A percentile compares a stretch with the other conserved stretches of the same genome.
phyloP scores from a whole-genome alignment of 35 echinoderm and acorn worm genomes.

The Chiridota heheva region DNA sequence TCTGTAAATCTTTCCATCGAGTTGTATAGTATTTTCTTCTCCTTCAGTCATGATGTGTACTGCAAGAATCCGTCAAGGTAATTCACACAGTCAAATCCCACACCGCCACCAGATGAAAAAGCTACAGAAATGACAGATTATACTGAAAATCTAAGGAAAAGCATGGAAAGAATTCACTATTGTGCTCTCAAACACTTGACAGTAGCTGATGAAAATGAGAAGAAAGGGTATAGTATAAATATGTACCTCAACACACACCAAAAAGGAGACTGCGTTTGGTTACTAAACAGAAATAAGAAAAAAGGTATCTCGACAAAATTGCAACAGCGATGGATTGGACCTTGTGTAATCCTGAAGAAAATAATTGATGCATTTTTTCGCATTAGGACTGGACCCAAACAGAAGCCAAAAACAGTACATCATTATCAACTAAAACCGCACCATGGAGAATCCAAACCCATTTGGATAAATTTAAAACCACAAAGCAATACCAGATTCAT shows the following conservation, averaged over 20 bases:
- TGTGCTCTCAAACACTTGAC: not conserved
- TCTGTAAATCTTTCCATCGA: no score
- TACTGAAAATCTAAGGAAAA: no score
- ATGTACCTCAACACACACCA: not conserved
- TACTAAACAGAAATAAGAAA: conserved; percentile 32
- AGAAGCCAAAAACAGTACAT: conserved; percentile 24
- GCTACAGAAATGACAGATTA: no score
- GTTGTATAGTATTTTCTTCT: no score
- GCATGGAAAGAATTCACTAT: no score
- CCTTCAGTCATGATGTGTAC: no score
- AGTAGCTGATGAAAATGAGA: not conserved
- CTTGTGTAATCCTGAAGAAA: conserved; percentile 17
- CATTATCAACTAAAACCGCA: conserved; percentile 32
- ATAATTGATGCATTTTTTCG: conserved; percentile 48
- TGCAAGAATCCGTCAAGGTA: no score
- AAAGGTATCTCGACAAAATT: conserved; percentile 55
- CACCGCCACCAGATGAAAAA: no score
- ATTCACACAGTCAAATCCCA: no score
- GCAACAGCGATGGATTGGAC: conserved; percentile 62
- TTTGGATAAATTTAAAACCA: no score
- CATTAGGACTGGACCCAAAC: conserved; percentile 9
- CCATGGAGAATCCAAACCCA: not conserved
- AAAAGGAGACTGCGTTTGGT: conserved; percentile 20
- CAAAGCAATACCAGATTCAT: no score
- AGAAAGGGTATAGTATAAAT: conserved; percentile 28